A percentile compares a stretch with the other conserved stretches of the same genome.
Evolutionary conservation across 2,888 invertebrate genomes (phyloP).

Genomic region (Drosophila anomalata): DNA sequence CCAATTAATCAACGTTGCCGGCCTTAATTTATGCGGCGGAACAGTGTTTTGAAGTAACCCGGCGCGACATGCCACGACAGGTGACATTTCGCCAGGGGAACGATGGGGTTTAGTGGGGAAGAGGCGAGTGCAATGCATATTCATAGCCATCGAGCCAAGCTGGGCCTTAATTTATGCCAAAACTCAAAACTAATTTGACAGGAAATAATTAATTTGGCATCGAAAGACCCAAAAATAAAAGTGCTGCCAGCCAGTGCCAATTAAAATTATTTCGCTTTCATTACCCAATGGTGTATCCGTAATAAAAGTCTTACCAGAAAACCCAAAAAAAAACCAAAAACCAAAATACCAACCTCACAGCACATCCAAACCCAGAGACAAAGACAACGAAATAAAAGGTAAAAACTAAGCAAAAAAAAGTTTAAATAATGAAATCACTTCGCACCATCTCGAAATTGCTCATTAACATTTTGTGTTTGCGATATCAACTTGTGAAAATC

Average conservation of each 20-base stretch:
- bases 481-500: slow-evolving; percentile 84
- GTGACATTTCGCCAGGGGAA: slow-evolving; percentile 60
- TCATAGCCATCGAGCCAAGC: slow-evolving; percentile 18
- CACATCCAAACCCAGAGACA: slow-evolving; percentile 43
- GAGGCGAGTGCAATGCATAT: slow-evolving; percentile 23
- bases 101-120: slow-evolving; percentile 40
- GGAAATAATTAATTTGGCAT: slow-evolving; percentile 76
- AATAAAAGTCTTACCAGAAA: slow-evolving; percentile 58
- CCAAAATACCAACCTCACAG: slow-evolving; percentile 20
- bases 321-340: slow-evolving; percentile 3
- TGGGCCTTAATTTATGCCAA: slow-evolving; percentile 58
- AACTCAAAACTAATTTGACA: slow-evolving; percentile 74
- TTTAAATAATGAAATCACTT: slow-evolving; percentile 83
- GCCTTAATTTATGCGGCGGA: slow-evolving; percentile 72
- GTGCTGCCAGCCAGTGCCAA: slow-evolving; percentile 59
- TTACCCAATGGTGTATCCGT: slow-evolving; percentile 73
- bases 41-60: slow-evolving; percentile 65
- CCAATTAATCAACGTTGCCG: slow-evolving; percentile 71
- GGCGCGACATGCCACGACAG: slow-evolving; percentile 55
- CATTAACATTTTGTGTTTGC: slow-evolving; percentile 84
- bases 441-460: slow-evolving; percentile 85
- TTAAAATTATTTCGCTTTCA: slow-evolving; percentile 79
- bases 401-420: slow-evolving; percentile 51
- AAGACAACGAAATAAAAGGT: slow-evolving; percentile 42
- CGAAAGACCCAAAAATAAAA: slow-evolving; percentile 33